Base-by-base conservation (phyloP, 2,113 vertebrate species). In the Lasiurus cinereus region DNA sequence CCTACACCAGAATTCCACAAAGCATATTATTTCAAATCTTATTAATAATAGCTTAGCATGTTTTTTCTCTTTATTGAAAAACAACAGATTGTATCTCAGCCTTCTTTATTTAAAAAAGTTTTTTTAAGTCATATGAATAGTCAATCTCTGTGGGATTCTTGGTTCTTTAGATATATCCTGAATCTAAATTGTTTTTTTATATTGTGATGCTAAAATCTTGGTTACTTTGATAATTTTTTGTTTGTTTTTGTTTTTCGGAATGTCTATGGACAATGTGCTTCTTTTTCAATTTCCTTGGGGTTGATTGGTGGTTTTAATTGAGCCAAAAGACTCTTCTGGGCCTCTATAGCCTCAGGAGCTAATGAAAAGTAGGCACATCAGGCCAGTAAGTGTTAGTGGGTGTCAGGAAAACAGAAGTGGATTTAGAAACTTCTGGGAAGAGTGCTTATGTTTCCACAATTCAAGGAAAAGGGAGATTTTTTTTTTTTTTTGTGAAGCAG, bases 171-270 rank as follows among this genome's bases (percentile, higher is more conserved):
- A 9, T 62, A 62, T 76, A n/a, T 48, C n/a, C 43, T 82, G 50
- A 85, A 69, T 94, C 13, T 67, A 82, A 74, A 56, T 50, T 93
- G 15, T 59, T 54, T 89, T 84, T 73, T 46, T 13, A 39, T 64
- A 19, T 43, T 96, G n/a, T 85, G 22, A 66, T 96, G 70, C 19
- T 66, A 4, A 89, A 72, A 24, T 91, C 46, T 76, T 94, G n/a
- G 76, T 89, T 84, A 82, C 79, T 62, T 79, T 85, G 56, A 50
- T 83, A 70, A 79, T 70, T 86, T 93, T 97, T 78, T 95, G 94
- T 83, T 52, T 27, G 67, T 19, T 97, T 95, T 96, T 79, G 96
- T 79, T 95, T 96, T 83, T 46, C 27, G 69, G 80, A 83, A 77
- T 14, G 94, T 84, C 39, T 56, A 16, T 90, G 59, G 70, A 79